Conservation (phyloP, 1,140 invertebrate species). For the Sarcophaga bullata region DNA sequence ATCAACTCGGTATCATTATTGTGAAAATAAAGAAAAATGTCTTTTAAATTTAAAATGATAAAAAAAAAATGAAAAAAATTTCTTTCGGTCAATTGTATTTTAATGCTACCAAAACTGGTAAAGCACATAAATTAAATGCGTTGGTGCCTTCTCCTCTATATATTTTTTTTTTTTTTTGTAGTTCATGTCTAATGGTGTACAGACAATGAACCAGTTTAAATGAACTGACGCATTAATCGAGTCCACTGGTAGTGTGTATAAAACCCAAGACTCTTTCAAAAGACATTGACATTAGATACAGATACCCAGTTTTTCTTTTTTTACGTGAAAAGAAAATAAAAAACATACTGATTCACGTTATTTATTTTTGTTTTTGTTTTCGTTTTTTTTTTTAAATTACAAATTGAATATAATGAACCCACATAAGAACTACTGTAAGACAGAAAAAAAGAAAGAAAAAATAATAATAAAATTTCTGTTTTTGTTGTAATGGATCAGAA, state of each 20-base stretch:
- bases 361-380: no score
- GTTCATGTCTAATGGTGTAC: background rate
- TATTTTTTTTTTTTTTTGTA: background rate
- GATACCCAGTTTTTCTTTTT: background rate
- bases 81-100: no score
- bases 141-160: background rate
- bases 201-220: constrained; percentile 8
- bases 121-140: background rate
- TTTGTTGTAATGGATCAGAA: no score
- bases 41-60: background rate
- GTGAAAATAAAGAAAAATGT: background rate
- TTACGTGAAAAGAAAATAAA: background rate
- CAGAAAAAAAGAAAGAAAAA: no score
- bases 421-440: no score
- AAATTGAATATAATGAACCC: constrained; percentile 7
- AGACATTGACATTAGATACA: background rate
- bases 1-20: background rate
- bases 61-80: background rate
- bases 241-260: no score
- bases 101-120: background rate
- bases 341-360: background rate
- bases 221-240: background rate
- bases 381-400: background rate
- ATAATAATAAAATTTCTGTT: no score
- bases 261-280: background rate